Evolutionary conservation across 2,888 invertebrate genomes (phyloP), one percentile per base, ranked within the genome.

Genomic region (Melikaiella ostensackeni): DNA sequence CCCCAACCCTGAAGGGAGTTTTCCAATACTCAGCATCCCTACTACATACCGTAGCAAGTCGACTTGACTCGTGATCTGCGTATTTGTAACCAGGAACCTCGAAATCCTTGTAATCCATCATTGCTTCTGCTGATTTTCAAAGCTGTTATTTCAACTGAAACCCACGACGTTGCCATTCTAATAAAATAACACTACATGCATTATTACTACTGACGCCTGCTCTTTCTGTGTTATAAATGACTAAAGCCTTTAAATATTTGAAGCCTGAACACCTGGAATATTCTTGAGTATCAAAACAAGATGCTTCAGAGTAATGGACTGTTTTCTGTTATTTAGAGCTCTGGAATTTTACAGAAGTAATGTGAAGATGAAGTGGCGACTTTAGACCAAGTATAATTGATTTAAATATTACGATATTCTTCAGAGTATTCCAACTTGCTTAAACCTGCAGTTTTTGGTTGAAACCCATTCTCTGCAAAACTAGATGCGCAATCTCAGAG

Each of bases 11-110:
- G 77, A 79, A 84, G 82, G 82, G 82, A 84, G 83, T 88, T 89
- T 88, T 84, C 83, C 88, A 87, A 85, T 88, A 85, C 81, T 82
- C 77, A 80, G 78, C 78, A 77, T 73, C 38, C 24, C 55, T 74
- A 27, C 7, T 27, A 30, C 27, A 21, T 30, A 24, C 62, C 30
- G 24, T 30, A 13, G 30, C 21, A 61, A 70, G 66, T 64, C 63
- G 62, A 50, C 59, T 61, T 62, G 73, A 64, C 75, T 77, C 75
- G 55, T 59, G 77, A 73, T 79, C 70, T 79, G 59, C 81, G 78
- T 80, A 78, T 80, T 82, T 83, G 80, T 80, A 80, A 82, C 77
- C 79, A 81, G 75, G 81, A 78, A 77, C 75, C 61, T 75, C 73
- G 61, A 74, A 80, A 75, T 79, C 80, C 74, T 75, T 63, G 79